Conservation (phyloP, 2,113 vertebrate species). For the Gobio gobio region DNA sequence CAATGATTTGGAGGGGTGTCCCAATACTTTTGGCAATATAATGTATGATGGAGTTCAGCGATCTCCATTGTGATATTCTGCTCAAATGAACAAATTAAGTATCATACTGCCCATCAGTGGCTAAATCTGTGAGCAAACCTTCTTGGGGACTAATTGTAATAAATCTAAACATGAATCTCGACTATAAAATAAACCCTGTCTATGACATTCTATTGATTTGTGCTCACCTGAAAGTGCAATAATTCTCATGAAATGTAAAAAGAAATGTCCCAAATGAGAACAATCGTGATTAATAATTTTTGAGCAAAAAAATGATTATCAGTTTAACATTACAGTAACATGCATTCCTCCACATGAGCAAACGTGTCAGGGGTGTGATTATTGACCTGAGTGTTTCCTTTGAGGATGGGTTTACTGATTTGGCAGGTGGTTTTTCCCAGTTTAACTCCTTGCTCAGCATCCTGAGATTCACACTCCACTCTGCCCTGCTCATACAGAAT, state of each 20-base stretch:
- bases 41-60: neutral
- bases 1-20: too few relatives aligned
- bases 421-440: constrained; percentile 69
- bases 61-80: neutral
- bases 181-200: neutral
- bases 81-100: neutral
- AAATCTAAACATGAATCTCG: too few relatives aligned
- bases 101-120: neutral
- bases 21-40: too few relatives aligned
- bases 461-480: constrained; percentile 73
- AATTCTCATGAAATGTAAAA: neutral
- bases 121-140: too few relatives aligned
- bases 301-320: neutral
- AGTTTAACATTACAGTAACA: neutral
- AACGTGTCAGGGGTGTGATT: neutral
- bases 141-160: too few relatives aligned
- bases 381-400: constrained; percentile 65
- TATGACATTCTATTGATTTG: neutral
- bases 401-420: constrained; percentile 81
- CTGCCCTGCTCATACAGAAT: constrained; percentile 63
- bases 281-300: neutral
- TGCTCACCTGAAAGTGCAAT: neutral
- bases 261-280: neutral
- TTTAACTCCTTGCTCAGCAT: constrained; percentile 46
- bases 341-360: neutral